These are phyloP conservation scores for Himalopsyche tibetana DNA, from an alignment of 2,888 invertebrate genomes.

Conservation along the genomic window DNA sequence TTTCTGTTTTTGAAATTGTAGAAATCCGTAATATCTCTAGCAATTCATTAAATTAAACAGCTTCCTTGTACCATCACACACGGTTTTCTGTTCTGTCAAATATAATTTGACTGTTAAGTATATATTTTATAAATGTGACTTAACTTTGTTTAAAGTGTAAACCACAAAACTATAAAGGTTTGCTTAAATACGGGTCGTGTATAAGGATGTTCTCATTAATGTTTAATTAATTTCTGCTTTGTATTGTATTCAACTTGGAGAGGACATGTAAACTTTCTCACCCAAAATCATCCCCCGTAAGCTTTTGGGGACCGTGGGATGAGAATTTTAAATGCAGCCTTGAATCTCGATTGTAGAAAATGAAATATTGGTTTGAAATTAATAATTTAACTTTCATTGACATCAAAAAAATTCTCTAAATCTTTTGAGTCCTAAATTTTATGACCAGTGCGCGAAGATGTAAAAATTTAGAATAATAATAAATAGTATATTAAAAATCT, in stretches of 20 bases:
- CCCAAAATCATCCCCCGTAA: constrained; percentile 47
- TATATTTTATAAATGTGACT: constrained; percentile 47
- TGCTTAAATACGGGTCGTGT: constrained; percentile 44
- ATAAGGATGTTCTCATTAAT: constrained; percentile 59
- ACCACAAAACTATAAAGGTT: constrained; percentile 45
- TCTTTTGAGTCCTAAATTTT: too few species aligned
- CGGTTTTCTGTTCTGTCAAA: constrained; percentile 16
- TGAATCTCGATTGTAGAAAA: neutral
- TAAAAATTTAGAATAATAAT: too few species aligned
- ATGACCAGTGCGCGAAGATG: too few species aligned
- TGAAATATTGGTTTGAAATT: neutral
- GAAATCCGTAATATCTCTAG: neutral
- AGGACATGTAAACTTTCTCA: constrained; percentile 52
- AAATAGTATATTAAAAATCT: too few species aligned
- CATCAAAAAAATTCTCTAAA: neutral
- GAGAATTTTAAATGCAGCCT: neutral
- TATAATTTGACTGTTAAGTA: constrained; percentile 47
- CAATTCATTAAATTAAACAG: neutral
- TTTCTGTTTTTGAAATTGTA: neutral
- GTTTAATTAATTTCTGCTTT: constrained; percentile 61
- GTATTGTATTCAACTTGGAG: constrained; percentile 56
- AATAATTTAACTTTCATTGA: neutral
- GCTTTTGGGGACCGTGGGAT: constrained; percentile 45
- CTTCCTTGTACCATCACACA: neutral
- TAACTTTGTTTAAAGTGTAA: constrained; percentile 46